Evolutionary conservation across 2,797 vertebrate species (phyloP).

Genomic region (Platyrinchus mystaceus): DNA sequence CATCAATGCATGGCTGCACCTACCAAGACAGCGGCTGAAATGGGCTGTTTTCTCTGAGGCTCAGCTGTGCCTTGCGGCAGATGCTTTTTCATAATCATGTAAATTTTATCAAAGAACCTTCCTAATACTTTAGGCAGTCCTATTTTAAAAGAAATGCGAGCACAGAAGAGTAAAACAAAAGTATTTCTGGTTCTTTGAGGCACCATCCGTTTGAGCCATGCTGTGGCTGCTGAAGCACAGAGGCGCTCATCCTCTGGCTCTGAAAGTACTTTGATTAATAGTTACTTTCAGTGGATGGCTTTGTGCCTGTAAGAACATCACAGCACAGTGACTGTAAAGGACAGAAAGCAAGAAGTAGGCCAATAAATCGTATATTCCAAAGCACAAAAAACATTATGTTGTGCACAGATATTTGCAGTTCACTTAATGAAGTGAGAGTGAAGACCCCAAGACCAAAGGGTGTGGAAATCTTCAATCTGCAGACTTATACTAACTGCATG

Average conservation of each 20-base stretch:
- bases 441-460: neutral
- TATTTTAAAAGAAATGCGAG: neutral
- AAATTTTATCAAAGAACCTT: neutral
- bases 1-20: neutral
- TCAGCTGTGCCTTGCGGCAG: neutral
- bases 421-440: neutral
- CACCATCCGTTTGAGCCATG: neutral
- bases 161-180: neutral
- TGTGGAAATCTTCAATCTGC: conserved; percentile 22
- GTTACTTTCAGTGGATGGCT: neutral
- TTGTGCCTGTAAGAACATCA: neutral
- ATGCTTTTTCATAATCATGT: neutral
- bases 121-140: neutral
- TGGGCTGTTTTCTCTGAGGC: neutral
- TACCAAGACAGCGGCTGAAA: neutral
- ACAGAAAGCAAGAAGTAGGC: neutral
- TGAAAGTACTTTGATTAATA: neutral
- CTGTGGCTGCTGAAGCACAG: neutral
- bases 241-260: neutral
- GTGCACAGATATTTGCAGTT: neutral
- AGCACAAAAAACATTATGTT: neutral
- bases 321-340: neutral
- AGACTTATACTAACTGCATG: conserved; percentile 13
- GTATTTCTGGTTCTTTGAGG: neutral
- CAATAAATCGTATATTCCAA: neutral